Evolutionary conservation across 2,113 vertebrate genomes (phyloP).

Genomic region (Aplodontia rufa): DNA sequence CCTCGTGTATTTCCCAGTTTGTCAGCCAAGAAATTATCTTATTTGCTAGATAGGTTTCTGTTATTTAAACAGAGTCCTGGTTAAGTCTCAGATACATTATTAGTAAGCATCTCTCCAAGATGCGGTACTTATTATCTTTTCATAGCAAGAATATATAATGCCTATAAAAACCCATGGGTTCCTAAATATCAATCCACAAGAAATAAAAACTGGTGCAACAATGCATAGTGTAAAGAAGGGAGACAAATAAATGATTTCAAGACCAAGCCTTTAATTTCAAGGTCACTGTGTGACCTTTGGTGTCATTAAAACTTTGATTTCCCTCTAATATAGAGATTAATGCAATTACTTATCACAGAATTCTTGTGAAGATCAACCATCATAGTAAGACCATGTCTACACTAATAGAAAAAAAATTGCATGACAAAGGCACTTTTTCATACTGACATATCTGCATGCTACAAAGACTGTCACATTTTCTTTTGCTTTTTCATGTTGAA

Average conservation of each 20-base stretch:
- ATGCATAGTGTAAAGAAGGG: background rate
- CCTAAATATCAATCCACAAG: background rate
- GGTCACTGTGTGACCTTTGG: background rate
- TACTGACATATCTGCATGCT: background rate
- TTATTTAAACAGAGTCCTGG: background rate
- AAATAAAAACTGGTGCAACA: background rate
- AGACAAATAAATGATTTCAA: background rate
- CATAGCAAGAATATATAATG: background rate
- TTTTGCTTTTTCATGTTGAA: conserved; percentile 54
- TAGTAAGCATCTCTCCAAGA: conserved; percentile 2
- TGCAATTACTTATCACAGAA: background rate
- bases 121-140: background rate
- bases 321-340: background rate
- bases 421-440: background rate
- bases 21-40: background rate
- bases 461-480: background rate
- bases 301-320: background rate
- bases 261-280: background rate
- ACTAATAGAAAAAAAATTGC: conserved; percentile 11
- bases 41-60: background rate
- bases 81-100: conserved; percentile 41
- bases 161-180: background rate
- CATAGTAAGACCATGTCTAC: background rate
- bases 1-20: background rate
- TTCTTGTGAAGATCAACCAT: background rate